Percentiles rank a stretch among this genome's conserved stretches.
Evolutionary conservation across 2,888 invertebrate genomes (phyloP).

Genomic region (Ischnus inquisitorius): DNA sequence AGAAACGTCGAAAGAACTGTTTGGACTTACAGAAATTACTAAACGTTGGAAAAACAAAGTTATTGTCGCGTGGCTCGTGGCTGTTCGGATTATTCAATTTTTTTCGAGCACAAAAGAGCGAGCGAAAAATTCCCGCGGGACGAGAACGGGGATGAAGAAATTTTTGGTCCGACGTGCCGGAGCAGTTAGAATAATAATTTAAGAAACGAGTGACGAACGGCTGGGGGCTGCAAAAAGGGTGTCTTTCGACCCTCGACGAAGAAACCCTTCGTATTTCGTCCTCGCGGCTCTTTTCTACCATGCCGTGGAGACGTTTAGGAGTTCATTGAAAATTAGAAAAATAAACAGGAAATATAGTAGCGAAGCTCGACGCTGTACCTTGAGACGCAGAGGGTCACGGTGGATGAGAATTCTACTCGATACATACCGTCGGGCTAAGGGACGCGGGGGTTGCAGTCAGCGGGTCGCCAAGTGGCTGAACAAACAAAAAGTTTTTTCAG

Average conservation of each 20-base stretch:
- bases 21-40: slow-evolving; percentile 47
- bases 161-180: neutral
- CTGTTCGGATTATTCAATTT: slow-evolving; percentile 1
- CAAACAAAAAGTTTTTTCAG: slow-evolving; percentile 61
- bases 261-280: slow-evolving; percentile 10
- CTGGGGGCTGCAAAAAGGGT: slow-evolving; percentile 16
- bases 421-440: slow-evolving; percentile 5
- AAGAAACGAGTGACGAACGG: slow-evolving; percentile 60
- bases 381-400: neutral
- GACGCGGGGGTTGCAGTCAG: slow-evolving; percentile 27
- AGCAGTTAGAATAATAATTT: slow-evolving; percentile 65
- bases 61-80: slow-evolving; percentile 53
- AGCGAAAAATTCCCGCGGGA: neutral
- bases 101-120: neutral
- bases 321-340: slow-evolving; percentile 63
- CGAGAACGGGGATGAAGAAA: neutral
- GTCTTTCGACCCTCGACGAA: slow-evolving; percentile 15
- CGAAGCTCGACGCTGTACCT: neutral
- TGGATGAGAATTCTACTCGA: slow-evolving; percentile 33
- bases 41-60: slow-evolving; percentile 66
- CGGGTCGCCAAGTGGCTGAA: slow-evolving; percentile 48
- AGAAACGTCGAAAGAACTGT: neutral
- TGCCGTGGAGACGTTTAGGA: slow-evolving; percentile 36
- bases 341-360: slow-evolving; percentile 58
- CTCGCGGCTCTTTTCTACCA: slow-evolving; percentile 10